Evolutionary conservation across 2,888 invertebrate genomes (phyloP).

Genomic region (Cosmia trapezina): DNA sequence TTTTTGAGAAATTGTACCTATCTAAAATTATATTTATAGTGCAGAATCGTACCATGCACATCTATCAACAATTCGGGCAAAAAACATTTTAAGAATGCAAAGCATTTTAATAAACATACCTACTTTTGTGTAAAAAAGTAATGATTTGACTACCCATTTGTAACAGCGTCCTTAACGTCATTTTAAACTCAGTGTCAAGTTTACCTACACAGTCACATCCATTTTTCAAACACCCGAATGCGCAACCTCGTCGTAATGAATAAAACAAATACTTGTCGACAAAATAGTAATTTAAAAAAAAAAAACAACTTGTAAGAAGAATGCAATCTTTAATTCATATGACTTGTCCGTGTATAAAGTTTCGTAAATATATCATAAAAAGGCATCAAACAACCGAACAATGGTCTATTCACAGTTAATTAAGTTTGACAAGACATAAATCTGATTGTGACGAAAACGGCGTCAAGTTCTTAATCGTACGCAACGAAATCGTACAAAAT

Average conservation of each 20-base stretch:
- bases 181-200: slow-evolving; percentile 7
- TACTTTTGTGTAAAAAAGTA: too few relatives aligned
- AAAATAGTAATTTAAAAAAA: neutral
- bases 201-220: neutral
- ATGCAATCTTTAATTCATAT: slow-evolving; percentile 27
- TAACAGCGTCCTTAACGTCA: too few relatives aligned
- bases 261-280: neutral
- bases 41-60: too few relatives aligned
- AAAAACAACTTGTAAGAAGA: slow-evolving; percentile 12
- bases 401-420: slow-evolving; percentile 65
- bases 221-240: neutral
- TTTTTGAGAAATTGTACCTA: too few relatives aligned
- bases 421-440: slow-evolving; percentile 54
- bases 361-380: slow-evolving; percentile 60
- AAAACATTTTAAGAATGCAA: too few relatives aligned
- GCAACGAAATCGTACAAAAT: slow-evolving; percentile 61
- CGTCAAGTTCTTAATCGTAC: slow-evolving; percentile 43
- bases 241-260: neutral
- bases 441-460: slow-evolving; percentile 60
- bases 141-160: too few relatives aligned
- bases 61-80: too few relatives aligned
- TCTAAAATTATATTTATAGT: too few relatives aligned
- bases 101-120: too few relatives aligned
- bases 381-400: slow-evolving; percentile 50
- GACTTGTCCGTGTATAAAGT: slow-evolving; percentile 37